Evolutionary conservation across 2,888 invertebrate genomes (phyloP).

Genomic region (Lamellibrachia satsuma): DNA sequence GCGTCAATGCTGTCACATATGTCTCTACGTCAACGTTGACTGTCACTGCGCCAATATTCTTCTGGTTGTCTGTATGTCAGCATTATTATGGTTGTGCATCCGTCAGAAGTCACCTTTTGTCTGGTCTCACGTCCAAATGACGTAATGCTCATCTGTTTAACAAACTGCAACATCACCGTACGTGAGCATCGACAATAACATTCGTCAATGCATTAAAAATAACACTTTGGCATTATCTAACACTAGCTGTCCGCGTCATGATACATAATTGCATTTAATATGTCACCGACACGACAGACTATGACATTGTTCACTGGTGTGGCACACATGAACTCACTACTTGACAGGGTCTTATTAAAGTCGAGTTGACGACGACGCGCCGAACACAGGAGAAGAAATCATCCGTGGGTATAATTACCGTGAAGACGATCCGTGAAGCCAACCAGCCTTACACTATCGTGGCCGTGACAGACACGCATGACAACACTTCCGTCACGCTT

Average conservation of each 20-base stretch:
- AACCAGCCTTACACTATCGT: slow-evolving; percentile 54
- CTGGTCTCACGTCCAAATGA: too few species aligned
- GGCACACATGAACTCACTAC: not conserved
- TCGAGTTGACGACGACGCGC: slow-evolving; percentile 22
- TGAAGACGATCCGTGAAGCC: slow-evolving; percentile 55
- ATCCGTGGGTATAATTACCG: slow-evolving; percentile 60
- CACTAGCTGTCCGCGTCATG: too few species aligned
- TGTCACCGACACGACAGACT: not conserved
- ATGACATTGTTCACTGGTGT: not conserved
- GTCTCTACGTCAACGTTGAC: too few species aligned
- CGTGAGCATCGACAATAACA: too few species aligned
- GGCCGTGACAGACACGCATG: slow-evolving; percentile 47
- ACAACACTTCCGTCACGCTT: slow-evolving; percentile 40
- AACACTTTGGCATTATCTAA: too few species aligned
- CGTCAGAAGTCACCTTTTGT: not conserved
- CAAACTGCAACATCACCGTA: too few species aligned
- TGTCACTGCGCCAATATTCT: too few species aligned
- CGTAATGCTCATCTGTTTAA: too few species aligned
- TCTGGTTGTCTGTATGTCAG: not conserved
- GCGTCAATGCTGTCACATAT: too few species aligned
- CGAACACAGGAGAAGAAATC: slow-evolving; percentile 57
- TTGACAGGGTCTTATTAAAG: slow-evolving; percentile 21
- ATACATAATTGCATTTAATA: not conserved
- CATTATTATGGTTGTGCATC: not conserved
- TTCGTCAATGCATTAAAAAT: too few species aligned